Evolutionary conservation across 1,140 invertebrate species (phyloP).

Genomic region (Camponotus pennsylvanicus): DNA sequence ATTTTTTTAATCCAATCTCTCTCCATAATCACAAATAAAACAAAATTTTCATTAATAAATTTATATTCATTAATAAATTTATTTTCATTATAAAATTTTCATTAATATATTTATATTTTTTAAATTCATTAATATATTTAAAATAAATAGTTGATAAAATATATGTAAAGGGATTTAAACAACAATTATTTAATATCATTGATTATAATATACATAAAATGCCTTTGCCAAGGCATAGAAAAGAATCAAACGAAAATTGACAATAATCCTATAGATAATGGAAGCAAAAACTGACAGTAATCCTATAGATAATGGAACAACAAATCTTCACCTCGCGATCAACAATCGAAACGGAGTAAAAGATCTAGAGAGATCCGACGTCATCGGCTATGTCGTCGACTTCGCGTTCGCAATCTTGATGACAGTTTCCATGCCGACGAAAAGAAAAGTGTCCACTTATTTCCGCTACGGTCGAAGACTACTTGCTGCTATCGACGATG

Average conservation of each 20-base stretch:
- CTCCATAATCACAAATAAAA: neutral
- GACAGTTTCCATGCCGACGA: conserved; percentile 16
- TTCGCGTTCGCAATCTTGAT: neutral
- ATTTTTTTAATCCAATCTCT: neutral
- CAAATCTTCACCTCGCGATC: neutral
- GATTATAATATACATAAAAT: neutral
- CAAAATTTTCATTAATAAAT: neutral
- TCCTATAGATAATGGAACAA: conserved; percentile 12
- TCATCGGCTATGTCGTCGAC: neutral
- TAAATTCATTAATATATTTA: too few relatives aligned
- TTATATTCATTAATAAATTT: too few relatives aligned
- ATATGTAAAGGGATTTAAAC: neutral
- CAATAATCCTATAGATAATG: conserved; percentile 31
- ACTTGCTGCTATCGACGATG: neutral
- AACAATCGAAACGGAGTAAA: conserved; percentile 1
- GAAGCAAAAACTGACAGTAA: conserved; percentile 33
- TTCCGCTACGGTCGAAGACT: conserved; percentile 8
- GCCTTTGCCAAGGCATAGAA: neutral
- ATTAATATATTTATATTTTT: too few relatives aligned
- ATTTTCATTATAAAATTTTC: neutral
- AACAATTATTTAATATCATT: neutral
- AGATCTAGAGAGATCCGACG: conserved; percentile 11
- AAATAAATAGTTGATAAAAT: neutral
- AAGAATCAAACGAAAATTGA: conserved; percentile 26
- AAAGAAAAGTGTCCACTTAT: conserved; percentile 50